A percentile compares a stretch with the other conserved stretches of the same genome.
Conservation (phyloP, 2,797 vertebrate species). For the Pantherophis alleghaniensis region DNA sequence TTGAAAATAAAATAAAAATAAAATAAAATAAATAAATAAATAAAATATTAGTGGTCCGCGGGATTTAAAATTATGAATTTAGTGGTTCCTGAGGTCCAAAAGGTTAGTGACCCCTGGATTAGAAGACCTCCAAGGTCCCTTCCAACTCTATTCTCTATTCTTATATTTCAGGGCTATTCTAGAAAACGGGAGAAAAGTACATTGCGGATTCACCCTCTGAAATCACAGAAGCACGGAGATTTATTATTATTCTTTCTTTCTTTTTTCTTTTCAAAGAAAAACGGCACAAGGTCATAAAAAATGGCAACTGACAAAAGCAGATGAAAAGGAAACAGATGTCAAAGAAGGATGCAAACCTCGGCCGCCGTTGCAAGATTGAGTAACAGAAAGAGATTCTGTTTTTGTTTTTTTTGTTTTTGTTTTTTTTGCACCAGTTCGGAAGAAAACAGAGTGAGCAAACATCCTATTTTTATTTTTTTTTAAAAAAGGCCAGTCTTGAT, state of each 20-base stretch:
- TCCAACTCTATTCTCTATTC: too few relatives aligned
- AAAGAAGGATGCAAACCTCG: constrained; percentile 6
- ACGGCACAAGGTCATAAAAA: neutral
- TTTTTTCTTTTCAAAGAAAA: neutral
- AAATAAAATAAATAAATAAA: too few relatives aligned
- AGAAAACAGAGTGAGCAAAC: neutral
- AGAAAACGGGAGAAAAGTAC: too few relatives aligned
- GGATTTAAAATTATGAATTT: too few relatives aligned
- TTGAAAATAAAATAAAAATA: too few relatives aligned
- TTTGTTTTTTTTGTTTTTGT: neutral
- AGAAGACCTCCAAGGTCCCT: too few relatives aligned
- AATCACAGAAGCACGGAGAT: neutral
- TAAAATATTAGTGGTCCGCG: too few relatives aligned
- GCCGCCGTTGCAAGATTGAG: neutral
- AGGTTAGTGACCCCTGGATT: too few relatives aligned
- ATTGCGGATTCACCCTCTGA: too few relatives aligned
- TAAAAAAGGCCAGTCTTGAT: neutral
- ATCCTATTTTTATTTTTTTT: neutral
- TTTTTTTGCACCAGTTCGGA: neutral
- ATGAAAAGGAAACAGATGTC: constrained; percentile 16
- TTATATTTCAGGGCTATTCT: neutral
- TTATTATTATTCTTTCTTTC: too few relatives aligned
- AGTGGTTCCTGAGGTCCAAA: too few relatives aligned
- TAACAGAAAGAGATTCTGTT: neutral
- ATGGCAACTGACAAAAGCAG: constrained; percentile 30